Evolutionary conservation across 2,888 invertebrate genomes (phyloP), one percentile per base, ranked within the genome.

Genomic region (Epinotia bilunana): DNA sequence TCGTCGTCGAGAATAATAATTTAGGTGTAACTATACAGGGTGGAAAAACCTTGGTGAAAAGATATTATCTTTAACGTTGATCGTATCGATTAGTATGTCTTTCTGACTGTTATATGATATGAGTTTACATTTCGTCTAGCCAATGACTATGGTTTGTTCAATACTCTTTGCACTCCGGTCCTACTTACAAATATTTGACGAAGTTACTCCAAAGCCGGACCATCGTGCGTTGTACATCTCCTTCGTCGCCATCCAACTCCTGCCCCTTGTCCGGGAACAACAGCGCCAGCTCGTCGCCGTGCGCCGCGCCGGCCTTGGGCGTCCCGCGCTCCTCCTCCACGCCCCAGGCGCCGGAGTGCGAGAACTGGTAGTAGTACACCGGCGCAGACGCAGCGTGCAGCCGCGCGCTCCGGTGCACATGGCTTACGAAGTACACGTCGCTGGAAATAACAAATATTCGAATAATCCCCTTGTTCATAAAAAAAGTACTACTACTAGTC

Each of bases 241-340:
- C 87, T n/a, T 92, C 90, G 0, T 89, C 87, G 0, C 86, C 90
- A 1, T 84, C 82, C 1, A 89, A 75, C 20, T 81, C 81, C 7
- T 77, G 79, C 0, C 84, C 86, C 16, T 78, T 80, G 9, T 81
- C 80, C 12, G 88, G 83, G 73, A 93, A 92, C 72, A 94, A 77
- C 76, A 90, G 91, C 0, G 86, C 89, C 69, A 94, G 82, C 77
- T 94, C 94, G 65, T 94, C 94, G 0, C 91, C 90, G 77, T 93
- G 91, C 0, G 92, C 91, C 0, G 93, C 92, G 0, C 94, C 93
- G 0, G 58, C 74, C 79, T 92, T 93, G 12, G 77, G 75, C 9
- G 87, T 73, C 1, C 84, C 86, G 1, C 84, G 84, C 72, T 90
- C 90, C 0, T 84, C 78, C 49, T 83, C 84, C 11, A 91, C 88